Evolutionary conservation across 2,797 vertebrate genomes (phyloP), one percentile per base, ranked within the genome.

Genomic region (Scarus forsteni): DNA sequence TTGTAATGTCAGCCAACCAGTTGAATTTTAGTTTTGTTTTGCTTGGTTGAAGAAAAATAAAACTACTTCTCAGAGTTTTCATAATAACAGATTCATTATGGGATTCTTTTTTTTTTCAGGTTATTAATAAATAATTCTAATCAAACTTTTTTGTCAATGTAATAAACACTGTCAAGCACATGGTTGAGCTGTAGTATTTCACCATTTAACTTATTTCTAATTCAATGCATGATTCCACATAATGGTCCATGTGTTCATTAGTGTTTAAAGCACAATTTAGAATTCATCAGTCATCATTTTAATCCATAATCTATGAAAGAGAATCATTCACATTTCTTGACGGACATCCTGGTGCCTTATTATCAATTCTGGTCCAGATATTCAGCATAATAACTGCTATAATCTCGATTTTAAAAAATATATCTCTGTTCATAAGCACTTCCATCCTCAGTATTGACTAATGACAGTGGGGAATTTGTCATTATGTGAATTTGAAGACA

Each of bases 401-500:
- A 40, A 75, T 68, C 70, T 69, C 54, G 8, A 63, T 60, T 68
- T 35, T 19, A 54, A 11, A 45, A 19, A 11, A 36, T 15, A 42
- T 59, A 54, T 60, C 46, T 34, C 54, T 44, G 40, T 14, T 53
- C 40, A 71, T 60, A 70, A 52, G 6, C 54, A 50, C 46, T 39
- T 35, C 52, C 14, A 18, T 42, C 49, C 54, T 19, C 7, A 50
- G 10, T n/a, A 8, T 8, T 10, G 48, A 49, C 53, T 45, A 68
- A 75, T 58, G 38, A 36, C 45, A 19, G 42, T 7, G 49, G 35
- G 36, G 55, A 51, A 45, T 58, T 4, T 63, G 40, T 67, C 54
- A 69, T 69, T 51, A 72, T 70, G 73, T 62, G 60, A 27, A 60
- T 84, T 52, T 70, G 38, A 77, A 66, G 18, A 64, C 57, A 54